A percentile compares a stretch with the other conserved stretches of the same genome.
Evolutionary conservation across 1,140 invertebrate species (phyloP).

Genomic region (Myzus persicae): DNA sequence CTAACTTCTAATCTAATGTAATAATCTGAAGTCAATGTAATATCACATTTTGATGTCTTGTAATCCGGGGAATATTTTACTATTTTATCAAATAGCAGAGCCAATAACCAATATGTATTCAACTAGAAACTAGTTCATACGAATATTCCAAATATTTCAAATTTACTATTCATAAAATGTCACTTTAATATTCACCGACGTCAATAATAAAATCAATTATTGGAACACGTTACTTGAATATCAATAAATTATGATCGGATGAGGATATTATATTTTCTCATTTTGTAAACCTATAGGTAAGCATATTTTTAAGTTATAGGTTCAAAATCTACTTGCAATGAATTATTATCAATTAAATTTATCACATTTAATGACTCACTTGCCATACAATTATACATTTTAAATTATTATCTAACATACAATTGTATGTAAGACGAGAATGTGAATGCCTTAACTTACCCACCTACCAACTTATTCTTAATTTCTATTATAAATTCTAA

Average conservation of each 20-base stretch:
- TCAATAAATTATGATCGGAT: background rate
- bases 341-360: background rate
- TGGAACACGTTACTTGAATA: background rate
- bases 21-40: background rate
- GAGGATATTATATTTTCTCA: background rate
- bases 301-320: background rate
- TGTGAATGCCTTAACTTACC: background rate
- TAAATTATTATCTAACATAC: background rate
- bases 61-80: background rate
- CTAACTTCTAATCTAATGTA: background rate
- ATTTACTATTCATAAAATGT: slow-evolving; percentile 11
- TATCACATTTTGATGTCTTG: background rate
- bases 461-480: background rate
- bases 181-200: slow-evolving; percentile 22
- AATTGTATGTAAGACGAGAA: background rate
- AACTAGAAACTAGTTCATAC: background rate
- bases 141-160: background rate
- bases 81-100: background rate
- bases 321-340: slow-evolving; percentile 12
- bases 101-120: background rate
- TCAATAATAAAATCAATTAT: slow-evolving; percentile 19
- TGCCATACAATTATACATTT: background rate
- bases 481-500: slow-evolving; percentile 12
- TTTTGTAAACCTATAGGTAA: background rate
- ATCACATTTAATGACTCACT: background rate